Base-by-base conservation (phyloP, 1,140 invertebrate genomes). In the Psilanteris sp. region DNA sequence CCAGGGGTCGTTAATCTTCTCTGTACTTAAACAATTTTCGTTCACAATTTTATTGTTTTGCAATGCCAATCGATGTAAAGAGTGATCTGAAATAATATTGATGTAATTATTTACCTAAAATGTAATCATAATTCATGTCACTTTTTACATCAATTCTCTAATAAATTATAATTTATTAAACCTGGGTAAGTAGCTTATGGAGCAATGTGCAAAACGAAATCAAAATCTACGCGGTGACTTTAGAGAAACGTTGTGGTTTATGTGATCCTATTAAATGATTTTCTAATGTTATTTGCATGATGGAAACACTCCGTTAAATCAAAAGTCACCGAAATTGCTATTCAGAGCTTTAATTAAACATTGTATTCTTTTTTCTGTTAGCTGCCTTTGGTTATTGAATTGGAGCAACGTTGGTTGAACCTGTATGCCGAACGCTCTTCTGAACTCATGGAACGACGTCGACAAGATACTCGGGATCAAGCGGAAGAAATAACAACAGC, bases 381-480 rank as follows among this genome's bases (percentile, higher is more conserved):
- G 94, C 91, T 96, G 80, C 93, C 94, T 8, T 78, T 91, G 31
- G 92, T 98, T 77, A 90, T 93, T 73, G 91, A 91, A 26, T 84
- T 98, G 78, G 97, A 98, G 83, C 91, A 93, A 62, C 90, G 93
- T 9, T 92, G 95, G 81, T 80, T 96, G 64, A 91, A 92, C 39
- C 81, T 97, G 20, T 92, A 94, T 80, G 91, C 91, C 7, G 91
- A 93, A 62, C 91, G 93, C 77, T 91, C 94, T 9, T 90, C 91
- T 9, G 93, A 94, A 85, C 85, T 98, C 31, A 91, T 94, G 59
- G 92, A 94, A 83, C 88, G 97, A 24, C 89, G 97, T 62, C 90
- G 97, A 44, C 94, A 96, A 80, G 96, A 98, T 89, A 93, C 98
- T 0, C 90, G 93, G 57, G 97, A 99, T 91, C 96, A 98, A 88